Base-by-base conservation (phyloP, 2,888 invertebrate genomes). In the Brachyptera risi region DNA sequence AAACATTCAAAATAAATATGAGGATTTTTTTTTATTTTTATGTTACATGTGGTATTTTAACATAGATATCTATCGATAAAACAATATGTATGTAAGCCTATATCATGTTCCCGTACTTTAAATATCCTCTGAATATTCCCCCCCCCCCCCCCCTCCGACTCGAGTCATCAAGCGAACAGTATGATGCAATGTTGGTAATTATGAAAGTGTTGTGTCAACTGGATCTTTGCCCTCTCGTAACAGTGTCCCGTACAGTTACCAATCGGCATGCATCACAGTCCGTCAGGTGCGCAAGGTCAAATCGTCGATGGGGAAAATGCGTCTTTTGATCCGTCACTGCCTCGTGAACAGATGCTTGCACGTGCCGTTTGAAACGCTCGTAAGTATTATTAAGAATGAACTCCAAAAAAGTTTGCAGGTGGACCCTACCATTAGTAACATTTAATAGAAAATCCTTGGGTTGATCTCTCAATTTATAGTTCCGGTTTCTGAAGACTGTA, bases 281-380 rank as follows among this genome's bases (percentile, higher is more conserved):
- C 24, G 50, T 15, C n/a, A 51, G 27, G n/a, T 7, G 11, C 9
- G n/a, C 5, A 60, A 61, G 23, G 58, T 61, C 11, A 4, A 17
- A 13, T 56, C 60, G 3, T 13, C 62, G 23, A 35, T 40, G 7
- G 64, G 64, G 19, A 59, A 42, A 44, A 38, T 64, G 35, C 73
- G 82, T 54, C 71, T 80, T 21, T 72, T 82, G 31, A 75, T 82
- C 59, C 73, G 81, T 61, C 73, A 72, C 61, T 81, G 80, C 71
- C 71, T 83, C 58, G 71, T 72, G 56, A 73, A 77, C 60, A 78
- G 76, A 73, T 81, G 80, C 70, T 71, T 83, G 57, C 78, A 82
- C 67, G 72, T 77, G 59, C 81, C 81, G 40, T 71, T 82, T 3
- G 77, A 80, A 71, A 73, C 74, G 67, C 71, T 82, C 70, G 80